phyloP scores from a whole-genome alignment of 2,888 invertebrate genomes.

The Drosophila neotestacea region DNA sequence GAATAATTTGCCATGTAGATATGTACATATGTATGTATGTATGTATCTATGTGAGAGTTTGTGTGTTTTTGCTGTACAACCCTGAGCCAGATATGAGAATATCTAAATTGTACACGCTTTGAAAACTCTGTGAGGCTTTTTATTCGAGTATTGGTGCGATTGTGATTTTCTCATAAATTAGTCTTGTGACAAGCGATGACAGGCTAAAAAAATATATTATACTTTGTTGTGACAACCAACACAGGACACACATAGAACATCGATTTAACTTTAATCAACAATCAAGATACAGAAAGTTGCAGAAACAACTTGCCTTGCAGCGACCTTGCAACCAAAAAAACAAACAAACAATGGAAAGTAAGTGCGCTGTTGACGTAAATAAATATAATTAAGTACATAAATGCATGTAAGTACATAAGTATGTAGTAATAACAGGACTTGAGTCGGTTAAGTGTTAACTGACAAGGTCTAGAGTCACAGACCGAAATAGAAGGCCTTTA shows the following conservation, averaged over 20 bases:
- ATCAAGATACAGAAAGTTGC: constrained; percentile 28
- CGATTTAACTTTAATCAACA: constrained; percentile 58
- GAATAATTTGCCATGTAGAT: constrained; percentile 59
- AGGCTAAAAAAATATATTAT: constrained; percentile 25
- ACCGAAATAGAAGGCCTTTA: constrained; percentile 70
- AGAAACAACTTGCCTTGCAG: constrained; percentile 16
- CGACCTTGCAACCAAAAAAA: constrained; percentile 23
- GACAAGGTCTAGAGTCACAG: constrained; percentile 34
- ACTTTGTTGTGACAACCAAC: constrained; percentile 32
- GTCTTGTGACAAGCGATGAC: constrained; percentile 82
- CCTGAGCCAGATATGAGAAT: constrained; percentile 40
- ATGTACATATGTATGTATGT: constrained; percentile 8
- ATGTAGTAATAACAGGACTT: constrained; percentile 8
- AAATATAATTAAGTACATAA: background rate
- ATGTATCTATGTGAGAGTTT: constrained; percentile 2
- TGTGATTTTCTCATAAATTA: constrained; percentile 80
- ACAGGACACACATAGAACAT: constrained; percentile 17
- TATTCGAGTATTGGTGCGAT: constrained; percentile 45
- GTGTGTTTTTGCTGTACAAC: constrained; percentile 34
- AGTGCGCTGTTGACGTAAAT: constrained; percentile 21
- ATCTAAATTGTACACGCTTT: constrained; percentile 48
- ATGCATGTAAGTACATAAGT: background rate
- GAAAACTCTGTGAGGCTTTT: constrained; percentile 19
- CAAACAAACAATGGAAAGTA: constrained; percentile 20
- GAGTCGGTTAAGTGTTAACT: constrained; percentile 15